These are phyloP conservation scores for Tetrapedia diversipes DNA, from an alignment of 2,888 invertebrate genomes.

Conservation along the genomic window DNA sequence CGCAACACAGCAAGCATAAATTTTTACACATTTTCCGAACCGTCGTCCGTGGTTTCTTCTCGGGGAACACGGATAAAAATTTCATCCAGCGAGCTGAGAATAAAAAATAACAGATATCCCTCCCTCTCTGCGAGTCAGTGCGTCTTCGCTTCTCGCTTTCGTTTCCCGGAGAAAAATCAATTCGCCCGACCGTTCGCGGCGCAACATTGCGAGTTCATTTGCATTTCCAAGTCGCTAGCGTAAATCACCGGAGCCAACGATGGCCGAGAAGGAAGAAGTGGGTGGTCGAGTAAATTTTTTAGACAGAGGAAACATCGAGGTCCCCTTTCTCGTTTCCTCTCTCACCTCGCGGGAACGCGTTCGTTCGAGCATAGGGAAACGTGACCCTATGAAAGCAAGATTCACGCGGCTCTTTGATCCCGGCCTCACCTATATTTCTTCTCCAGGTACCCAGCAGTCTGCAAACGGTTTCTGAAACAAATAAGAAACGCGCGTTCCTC, in stretches of 20 bases:
- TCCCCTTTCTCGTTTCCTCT: slow-evolving; percentile 17
- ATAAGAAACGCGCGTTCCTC: slow-evolving; percentile 10
- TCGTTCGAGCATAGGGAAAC: slow-evolving; percentile 53
- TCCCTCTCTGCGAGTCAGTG: neutral
- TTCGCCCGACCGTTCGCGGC: neutral
- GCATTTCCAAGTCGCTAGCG: slow-evolving; percentile 4
- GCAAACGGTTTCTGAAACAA: slow-evolving; percentile 38
- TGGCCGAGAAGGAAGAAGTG: neutral
- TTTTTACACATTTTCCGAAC: neutral
- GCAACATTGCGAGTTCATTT: slow-evolving; percentile 8
- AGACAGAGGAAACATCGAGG: slow-evolving; percentile 4
- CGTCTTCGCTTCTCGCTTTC: neutral
- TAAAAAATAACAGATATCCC: neutral
- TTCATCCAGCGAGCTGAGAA: neutral
- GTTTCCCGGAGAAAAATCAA: neutral
- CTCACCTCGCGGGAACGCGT: slow-evolving; percentile 28
- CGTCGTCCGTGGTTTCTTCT: neutral
- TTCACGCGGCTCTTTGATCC: slow-evolving; percentile 59
- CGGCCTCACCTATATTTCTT: slow-evolving; percentile 47
- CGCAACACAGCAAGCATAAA: neutral
- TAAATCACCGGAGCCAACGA: slow-evolving; percentile 26
- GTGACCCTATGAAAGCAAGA: slow-evolving; percentile 60
- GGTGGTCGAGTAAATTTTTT: slow-evolving; percentile 39
- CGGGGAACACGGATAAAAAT: neutral
- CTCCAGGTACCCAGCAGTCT: slow-evolving; percentile 32